Conservation (phyloP, 2,113 vertebrate species). For the Periophthalmus modestus region DNA sequence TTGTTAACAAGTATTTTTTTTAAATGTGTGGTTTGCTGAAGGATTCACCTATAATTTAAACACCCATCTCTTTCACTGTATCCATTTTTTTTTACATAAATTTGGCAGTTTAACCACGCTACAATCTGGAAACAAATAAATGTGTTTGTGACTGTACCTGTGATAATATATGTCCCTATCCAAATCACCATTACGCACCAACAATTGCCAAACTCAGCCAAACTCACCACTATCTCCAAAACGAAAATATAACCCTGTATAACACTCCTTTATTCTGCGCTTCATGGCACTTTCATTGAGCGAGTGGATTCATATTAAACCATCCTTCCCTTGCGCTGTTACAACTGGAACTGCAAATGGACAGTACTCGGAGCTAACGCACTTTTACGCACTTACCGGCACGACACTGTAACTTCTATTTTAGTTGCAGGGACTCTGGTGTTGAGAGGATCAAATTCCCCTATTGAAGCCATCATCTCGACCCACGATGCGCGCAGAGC, state of each 20-base stretch:
- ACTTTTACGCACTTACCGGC: conserved; percentile 80
- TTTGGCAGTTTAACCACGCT: not conserved
- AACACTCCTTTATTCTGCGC: not conserved
- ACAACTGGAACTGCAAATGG: not conserved
- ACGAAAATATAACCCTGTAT: not conserved
- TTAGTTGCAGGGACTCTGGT: conserved; percentile 91
- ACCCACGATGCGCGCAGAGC: conserved; percentile 35
- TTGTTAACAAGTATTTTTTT: too few relatives aligned
- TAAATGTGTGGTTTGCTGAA: too few relatives aligned
- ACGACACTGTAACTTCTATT: conserved; percentile 93
- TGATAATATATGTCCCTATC: not conserved
- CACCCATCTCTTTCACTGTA: not conserved
- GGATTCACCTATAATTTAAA: too few relatives aligned
- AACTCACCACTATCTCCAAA: not conserved
- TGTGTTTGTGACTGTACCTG: not conserved
- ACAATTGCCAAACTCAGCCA: not conserved
- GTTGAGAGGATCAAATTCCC: conserved; percentile 83
- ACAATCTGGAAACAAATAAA: not conserved
- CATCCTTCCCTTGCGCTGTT: not conserved
- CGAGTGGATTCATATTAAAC: not conserved
- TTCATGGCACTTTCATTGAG: not conserved
- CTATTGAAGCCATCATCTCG: conserved; percentile 86
- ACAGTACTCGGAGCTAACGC: not conserved
- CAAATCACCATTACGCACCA: not conserved
- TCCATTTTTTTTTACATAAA: not conserved